Evolutionary conservation across 2,797 vertebrate species (phyloP), one percentile per base, ranked within the genome.

Genomic region (Falco biarmicus): DNA sequence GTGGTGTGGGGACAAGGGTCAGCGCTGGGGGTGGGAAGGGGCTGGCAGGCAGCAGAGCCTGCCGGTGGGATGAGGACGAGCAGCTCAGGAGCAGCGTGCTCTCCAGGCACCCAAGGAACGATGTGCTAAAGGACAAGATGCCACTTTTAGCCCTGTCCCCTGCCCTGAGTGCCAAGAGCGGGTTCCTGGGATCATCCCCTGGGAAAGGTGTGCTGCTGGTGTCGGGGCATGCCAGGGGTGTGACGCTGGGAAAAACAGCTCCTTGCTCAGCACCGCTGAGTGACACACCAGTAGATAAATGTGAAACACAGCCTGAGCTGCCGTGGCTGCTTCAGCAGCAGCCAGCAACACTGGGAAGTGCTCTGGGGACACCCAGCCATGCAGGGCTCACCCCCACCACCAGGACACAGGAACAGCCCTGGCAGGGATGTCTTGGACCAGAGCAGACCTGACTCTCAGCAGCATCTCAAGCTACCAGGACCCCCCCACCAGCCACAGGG

Each of bases 381-480:
- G 4, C 63, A 37, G 43, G 43, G 43, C 16, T 20, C 4, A 32
- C 13, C 17, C 43, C 63, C 34, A 17, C 64, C 16, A 1, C 15
- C 29, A 34, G 34, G 41, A 25, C 53, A 3, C 1, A 1, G 45
- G 76, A 32, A 28, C 25, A 28, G 31, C 14, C 45, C 47, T 29
- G 59, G 45, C 7, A 60, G 31, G 43, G 69, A 13, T 2, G 1
- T 9, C 29, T 21, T 1, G 10, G 39, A 29, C 3, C 74, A 29
- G 48, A 45, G 39, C 0, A 5, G 39, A 54, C 12, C 20, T 20
- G 2, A 39, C 18, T 34, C 34, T 53, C 3, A 0, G 79, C 43
- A 32, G 79, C 28, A 22, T 8, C 50, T 26, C 1, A 0, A 53
- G 61, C 51, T 43, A 10, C 51, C 1, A 0, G 25, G 10, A 54